These are phyloP conservation scores for Trimorus sp. DNA, from an alignment of 2,888 invertebrate genomes.

Conservation along the genomic window DNA sequence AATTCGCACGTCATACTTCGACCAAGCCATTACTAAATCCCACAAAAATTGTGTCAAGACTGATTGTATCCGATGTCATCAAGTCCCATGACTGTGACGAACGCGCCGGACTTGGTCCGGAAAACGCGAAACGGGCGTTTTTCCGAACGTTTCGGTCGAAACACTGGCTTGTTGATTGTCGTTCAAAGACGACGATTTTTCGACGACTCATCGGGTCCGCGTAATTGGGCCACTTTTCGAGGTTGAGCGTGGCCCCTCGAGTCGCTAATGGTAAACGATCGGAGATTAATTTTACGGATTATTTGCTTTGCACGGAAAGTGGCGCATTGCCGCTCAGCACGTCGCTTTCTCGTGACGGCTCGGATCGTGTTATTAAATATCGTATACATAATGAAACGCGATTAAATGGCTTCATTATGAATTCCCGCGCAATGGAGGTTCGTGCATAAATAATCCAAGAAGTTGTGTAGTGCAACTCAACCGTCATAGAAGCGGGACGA, in stretches of 20 bases:
- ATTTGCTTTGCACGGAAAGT: constrained; percentile 8
- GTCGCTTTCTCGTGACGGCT: constrained; percentile 2
- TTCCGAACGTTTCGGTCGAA: background rate
- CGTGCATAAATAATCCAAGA: background rate
- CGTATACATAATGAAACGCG: constrained; percentile 4
- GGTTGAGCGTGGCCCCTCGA: background rate
- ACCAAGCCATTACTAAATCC: constrained; percentile 51
- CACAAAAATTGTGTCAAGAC: constrained; percentile 54
- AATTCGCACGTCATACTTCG: constrained; percentile 60
- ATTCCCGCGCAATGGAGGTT: background rate
- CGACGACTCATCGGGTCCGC: no score
- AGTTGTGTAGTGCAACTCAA: background rate
- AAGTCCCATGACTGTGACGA: constrained; percentile 56
- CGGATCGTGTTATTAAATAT: constrained; percentile 8
- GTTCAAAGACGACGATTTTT: no score
- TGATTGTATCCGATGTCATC: constrained; percentile 59
- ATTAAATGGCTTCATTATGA: constrained; percentile 6
- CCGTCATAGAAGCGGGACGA: no score
- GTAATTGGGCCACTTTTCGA: no score
- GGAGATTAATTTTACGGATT: constrained; percentile 16
- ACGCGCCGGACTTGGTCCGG: constrained; percentile 26
- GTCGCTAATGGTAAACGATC: no score
- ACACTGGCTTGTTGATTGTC: background rate
- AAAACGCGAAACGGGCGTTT: constrained; percentile 17
- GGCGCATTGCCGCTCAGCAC: background rate